Conservation (phyloP, 2,113 vertebrate species). For the Ranitomeya imitator region DNA sequence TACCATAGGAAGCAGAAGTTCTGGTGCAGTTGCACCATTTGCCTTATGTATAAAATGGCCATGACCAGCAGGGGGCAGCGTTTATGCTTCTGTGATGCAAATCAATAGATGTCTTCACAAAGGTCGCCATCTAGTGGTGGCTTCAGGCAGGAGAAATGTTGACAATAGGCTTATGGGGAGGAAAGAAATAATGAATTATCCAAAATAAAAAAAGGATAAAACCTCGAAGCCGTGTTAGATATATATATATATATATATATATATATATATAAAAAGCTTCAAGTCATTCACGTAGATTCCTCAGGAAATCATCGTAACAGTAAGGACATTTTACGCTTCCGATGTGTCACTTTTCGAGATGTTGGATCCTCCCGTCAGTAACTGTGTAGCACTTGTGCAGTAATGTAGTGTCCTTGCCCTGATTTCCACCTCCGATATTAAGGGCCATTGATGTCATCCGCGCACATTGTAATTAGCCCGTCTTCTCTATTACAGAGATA, state of each 20-base stretch:
- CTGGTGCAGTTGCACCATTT: too few relatives aligned
- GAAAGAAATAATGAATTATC: too few relatives aligned
- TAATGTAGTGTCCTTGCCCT: neutral
- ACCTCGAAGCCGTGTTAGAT: neutral
- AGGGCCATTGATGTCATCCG: neutral
- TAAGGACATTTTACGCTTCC: neutral
- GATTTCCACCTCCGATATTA: neutral
- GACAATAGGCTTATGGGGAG: too few relatives aligned
- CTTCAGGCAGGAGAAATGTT: too few relatives aligned
- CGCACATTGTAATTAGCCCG: neutral
- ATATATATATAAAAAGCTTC: neutral
- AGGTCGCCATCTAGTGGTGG: neutral
- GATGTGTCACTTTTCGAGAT: neutral
- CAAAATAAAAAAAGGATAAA: neutral
- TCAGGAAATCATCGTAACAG: neutral
- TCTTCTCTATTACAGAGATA: neutral
- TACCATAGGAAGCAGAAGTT: too few relatives aligned
- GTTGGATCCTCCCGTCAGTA: too few relatives aligned
- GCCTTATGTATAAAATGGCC: too few relatives aligned
- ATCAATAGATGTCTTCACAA: neutral
- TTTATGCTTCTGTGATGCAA: neutral
- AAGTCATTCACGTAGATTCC: neutral
- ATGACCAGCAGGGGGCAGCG: neutral
- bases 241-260: too few relatives aligned
- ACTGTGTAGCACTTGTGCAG: neutral